Percentiles rank a stretch among this genome's conserved stretches.
phyloP scores from a whole-genome alignment of 2,888 invertebrate genomes.

The Ochlodes sylvanus region DNA sequence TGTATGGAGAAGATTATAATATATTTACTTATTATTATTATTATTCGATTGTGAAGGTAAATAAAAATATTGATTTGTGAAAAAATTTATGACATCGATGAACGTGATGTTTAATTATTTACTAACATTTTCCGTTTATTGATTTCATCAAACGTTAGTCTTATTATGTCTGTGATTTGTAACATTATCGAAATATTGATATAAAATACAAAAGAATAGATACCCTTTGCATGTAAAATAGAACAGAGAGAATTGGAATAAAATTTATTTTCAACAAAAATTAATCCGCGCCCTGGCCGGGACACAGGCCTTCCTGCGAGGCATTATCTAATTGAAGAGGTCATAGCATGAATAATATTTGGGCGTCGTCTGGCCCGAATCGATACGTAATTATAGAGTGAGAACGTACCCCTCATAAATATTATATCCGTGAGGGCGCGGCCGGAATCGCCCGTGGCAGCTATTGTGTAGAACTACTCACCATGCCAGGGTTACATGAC shows the following conservation, averaged over 20 bases:
- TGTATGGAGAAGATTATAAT: conserved; percentile 39
- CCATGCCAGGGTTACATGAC: conserved; percentile 59
- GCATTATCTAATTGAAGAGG: conserved; percentile 69
- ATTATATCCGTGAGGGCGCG: conserved; percentile 79
- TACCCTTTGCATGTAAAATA: too few species aligned
- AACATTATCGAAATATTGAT: too few species aligned
- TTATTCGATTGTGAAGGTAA: too few species aligned
- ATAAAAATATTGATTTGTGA: too few species aligned
- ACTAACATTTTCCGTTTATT: too few species aligned
- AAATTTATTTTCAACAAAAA: not conserved
- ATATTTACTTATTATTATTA: too few species aligned
- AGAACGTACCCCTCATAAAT: conserved; percentile 82
- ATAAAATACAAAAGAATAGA: too few species aligned
- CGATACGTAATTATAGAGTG: conserved; percentile 84
- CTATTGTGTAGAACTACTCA: conserved; percentile 65
- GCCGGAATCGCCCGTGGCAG: conserved; percentile 77
- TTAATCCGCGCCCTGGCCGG: conserved; percentile 32
- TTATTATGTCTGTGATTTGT: too few species aligned
- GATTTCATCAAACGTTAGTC: too few species aligned
- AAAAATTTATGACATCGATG: too few species aligned
- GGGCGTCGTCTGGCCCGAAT: conserved; percentile 77
- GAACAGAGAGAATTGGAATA: too few species aligned
- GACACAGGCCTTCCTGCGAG: conserved; percentile 57
- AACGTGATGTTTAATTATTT: too few species aligned
- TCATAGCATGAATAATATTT: conserved; percentile 75